Evolutionary conservation across 2,797 vertebrate species (phyloP).

Genomic region (Pitangus sulphuratus): DNA sequence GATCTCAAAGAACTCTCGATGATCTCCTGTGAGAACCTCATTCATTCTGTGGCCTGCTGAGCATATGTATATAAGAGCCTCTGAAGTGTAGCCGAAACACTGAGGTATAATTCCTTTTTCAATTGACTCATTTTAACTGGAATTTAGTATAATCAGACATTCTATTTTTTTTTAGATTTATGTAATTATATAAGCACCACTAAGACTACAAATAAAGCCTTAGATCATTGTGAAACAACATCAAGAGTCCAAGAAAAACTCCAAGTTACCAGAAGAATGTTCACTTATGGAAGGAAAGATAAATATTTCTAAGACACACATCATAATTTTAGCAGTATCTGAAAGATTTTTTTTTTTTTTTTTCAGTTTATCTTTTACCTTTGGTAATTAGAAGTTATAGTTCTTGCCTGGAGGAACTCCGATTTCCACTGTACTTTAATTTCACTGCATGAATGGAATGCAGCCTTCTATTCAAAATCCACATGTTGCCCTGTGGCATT

Average conservation of each 20-base stretch:
- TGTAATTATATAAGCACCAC: constrained; percentile 44
- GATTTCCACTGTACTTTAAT: constrained; percentile 53
- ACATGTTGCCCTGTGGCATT: background rate
- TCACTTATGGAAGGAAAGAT: constrained; percentile 46
- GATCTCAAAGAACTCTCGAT: background rate
- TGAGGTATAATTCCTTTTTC: constrained; percentile 8
- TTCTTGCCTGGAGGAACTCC: constrained; percentile 49
- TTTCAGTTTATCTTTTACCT: constrained; percentile 63
- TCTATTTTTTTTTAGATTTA: constrained; percentile 15
- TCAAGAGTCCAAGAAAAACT: constrained; percentile 55
- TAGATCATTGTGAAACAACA: constrained; percentile 52
- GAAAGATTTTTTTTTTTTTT: constrained; percentile 49
- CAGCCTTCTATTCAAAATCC: background rate
- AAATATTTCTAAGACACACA: constrained; percentile 62
- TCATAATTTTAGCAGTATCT: constrained; percentile 49
- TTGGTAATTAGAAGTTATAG: constrained; percentile 61
- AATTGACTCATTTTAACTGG: constrained; percentile 7
- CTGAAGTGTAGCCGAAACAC: background rate
- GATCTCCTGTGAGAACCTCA: background rate
- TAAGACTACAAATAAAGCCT: constrained; percentile 44
- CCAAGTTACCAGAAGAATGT: constrained; percentile 46
- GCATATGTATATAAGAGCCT: background rate
- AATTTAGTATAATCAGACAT: constrained; percentile 34
- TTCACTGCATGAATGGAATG: constrained; percentile 43
- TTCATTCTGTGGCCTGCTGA: background rate